phyloP scores from a whole-genome alignment of 2,113 vertebrate species.

The Hemichromis elongatus region DNA sequence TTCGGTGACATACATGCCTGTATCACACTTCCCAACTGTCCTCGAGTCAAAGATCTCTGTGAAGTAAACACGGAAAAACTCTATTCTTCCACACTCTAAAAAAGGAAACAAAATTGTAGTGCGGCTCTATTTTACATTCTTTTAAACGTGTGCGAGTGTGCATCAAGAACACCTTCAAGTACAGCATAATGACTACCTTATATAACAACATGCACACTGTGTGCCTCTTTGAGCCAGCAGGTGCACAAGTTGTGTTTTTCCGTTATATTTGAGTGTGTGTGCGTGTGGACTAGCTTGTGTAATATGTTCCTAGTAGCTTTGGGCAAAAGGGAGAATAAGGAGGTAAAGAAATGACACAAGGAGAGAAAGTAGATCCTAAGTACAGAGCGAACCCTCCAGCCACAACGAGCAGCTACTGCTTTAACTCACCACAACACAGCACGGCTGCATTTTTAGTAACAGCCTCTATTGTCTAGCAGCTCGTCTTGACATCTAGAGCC shows the following conservation, averaged over 20 bases:
- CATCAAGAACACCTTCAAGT: not conserved
- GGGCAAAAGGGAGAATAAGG: not conserved
- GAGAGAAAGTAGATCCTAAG: not conserved
- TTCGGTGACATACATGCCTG: not conserved
- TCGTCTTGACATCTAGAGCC: conserved; percentile 10
- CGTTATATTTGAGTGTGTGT: not conserved
- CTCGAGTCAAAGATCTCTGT: not conserved
- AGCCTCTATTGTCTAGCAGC: conserved; percentile 1
- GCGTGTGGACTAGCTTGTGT: not conserved
- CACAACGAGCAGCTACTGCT: not conserved
- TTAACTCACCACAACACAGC: not conserved
- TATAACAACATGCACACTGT: not conserved
- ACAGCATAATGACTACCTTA: not conserved
- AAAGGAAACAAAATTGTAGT: not conserved
- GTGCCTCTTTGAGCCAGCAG: not conserved
- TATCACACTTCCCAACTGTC: not conserved
- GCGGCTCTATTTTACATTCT: not conserved
- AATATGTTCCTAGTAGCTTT: conserved; percentile 1
- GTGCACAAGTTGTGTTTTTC: not conserved
- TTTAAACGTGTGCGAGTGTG: accelerated
- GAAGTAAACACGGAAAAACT: not conserved
- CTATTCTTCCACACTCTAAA: not conserved
- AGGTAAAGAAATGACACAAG: not conserved
- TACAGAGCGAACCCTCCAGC: not conserved
- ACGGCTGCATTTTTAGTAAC: not conserved